Evolutionary conservation across 2,888 invertebrate genomes (phyloP).

Genomic region (Crossocerus cetratus): DNA sequence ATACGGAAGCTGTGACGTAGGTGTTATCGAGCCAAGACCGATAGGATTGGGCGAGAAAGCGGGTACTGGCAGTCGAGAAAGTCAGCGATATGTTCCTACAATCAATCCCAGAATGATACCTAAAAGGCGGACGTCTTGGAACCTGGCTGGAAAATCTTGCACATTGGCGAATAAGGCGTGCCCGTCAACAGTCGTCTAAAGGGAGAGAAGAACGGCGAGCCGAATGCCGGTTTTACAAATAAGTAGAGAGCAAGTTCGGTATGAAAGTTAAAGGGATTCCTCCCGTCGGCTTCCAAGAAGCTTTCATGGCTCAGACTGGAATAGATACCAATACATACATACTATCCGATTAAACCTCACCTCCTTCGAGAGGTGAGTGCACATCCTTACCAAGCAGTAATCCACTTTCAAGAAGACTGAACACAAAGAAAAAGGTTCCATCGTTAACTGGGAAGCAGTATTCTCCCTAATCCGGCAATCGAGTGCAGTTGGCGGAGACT

Average conservation of each 20-base stretch:
- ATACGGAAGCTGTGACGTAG: slow-evolving; percentile 32
- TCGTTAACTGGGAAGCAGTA: slow-evolving; percentile 19
- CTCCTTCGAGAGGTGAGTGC: neutral
- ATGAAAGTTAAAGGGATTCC: neutral
- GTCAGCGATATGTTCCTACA: slow-evolving; percentile 38
- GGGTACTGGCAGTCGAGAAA: slow-evolving; percentile 18
- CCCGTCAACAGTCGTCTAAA: neutral
- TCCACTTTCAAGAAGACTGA: slow-evolving; percentile 37
- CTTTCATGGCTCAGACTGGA: neutral
- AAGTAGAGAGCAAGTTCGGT: neutral
- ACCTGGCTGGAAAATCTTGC: slow-evolving; percentile 18
- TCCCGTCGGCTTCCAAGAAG: neutral
- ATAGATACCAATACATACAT: neutral
- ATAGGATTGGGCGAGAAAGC: slow-evolving; percentile 25
- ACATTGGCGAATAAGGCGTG: slow-evolving; percentile 12
- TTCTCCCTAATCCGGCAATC: slow-evolving; percentile 14
- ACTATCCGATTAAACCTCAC: slow-evolving; percentile 1
- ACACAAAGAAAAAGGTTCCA: slow-evolving; percentile 16
- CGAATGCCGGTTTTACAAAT: slow-evolving; percentile 41
- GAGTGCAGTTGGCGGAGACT: neutral
- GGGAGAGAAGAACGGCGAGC: slow-evolving; percentile 1
- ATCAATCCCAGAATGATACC: slow-evolving; percentile 31
- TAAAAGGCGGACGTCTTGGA: slow-evolving; percentile 23
- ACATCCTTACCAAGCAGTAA: neutral
- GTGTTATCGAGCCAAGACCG: slow-evolving; percentile 19